phyloP scores from a whole-genome alignment of 2,888 invertebrate genomes.

The Molorchus minor region DNA sequence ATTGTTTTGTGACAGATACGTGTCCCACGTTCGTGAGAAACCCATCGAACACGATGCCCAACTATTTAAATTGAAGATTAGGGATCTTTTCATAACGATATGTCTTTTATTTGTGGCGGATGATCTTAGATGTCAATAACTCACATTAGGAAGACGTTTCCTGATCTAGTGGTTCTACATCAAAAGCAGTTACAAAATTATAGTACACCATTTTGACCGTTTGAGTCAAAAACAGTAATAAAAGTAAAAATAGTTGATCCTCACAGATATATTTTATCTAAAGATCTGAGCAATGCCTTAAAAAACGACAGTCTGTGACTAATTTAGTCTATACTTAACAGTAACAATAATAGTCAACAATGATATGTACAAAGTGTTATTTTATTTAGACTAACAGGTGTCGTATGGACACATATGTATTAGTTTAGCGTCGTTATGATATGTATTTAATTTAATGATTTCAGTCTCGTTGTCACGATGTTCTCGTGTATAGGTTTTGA shows the following conservation, averaged over 20 bases:
- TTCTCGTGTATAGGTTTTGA: conserved; percentile 37
- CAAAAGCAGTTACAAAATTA: conserved; percentile 50
- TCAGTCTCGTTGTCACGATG: conserved; percentile 59
- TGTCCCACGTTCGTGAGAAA: too few species aligned
- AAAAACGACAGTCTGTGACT: conserved; percentile 54
- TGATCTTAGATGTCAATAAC: conserved; percentile 52
- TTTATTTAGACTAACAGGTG: conserved; percentile 28
- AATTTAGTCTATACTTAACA: conserved; percentile 55
- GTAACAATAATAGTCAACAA: conserved; percentile 62
- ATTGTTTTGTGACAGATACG: too few species aligned
- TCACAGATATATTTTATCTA: conserved; percentile 46
- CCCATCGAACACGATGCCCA: too few species aligned
- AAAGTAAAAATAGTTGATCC: conserved; percentile 52
- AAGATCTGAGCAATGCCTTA: conserved; percentile 55
- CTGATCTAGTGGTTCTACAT: conserved; percentile 54
- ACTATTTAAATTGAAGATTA: too few species aligned
- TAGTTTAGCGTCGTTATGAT: conserved; percentile 36
- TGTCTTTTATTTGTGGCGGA: too few species aligned
- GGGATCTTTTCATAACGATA: too few species aligned
- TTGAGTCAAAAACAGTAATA: conserved; percentile 33
- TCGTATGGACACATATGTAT: conserved; percentile 17
- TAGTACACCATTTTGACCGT: conserved; percentile 37
- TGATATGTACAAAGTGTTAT: conserved; percentile 60
- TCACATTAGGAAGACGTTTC: conserved; percentile 62
- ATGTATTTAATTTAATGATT: conserved; percentile 38